Conservation (phyloP, 1,140 invertebrate species). For the Mya arenaria region DNA sequence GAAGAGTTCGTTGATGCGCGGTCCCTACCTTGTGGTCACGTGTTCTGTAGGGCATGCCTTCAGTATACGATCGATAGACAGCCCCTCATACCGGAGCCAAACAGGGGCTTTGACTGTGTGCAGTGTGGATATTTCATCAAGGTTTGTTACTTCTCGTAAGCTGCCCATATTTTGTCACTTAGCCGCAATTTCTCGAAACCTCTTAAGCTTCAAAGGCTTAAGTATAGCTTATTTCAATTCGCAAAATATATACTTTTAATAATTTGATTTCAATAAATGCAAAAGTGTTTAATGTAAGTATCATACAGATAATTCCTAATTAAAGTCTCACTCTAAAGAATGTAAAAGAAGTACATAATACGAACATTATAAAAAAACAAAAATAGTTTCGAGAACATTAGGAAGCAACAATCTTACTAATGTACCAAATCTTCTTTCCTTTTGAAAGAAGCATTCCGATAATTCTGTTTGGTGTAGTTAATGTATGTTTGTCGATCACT, state of each 20-base stretch:
- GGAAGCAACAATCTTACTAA: too few species aligned
- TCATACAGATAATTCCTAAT: too few species aligned
- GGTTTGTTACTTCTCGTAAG: neutral
- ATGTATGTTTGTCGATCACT: neutral
- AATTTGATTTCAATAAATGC: neutral
- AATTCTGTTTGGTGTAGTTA: neutral
- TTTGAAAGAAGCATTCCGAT: neutral
- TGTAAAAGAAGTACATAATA: too few species aligned
- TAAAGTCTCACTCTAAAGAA: too few species aligned
- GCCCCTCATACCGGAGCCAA: neutral
- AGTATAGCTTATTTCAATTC: neutral
- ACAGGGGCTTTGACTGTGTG: slow-evolving; percentile 31
- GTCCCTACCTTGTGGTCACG: slow-evolving; percentile 7
- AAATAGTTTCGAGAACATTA: too few species aligned
- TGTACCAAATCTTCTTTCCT: neutral
- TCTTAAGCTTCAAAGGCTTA: neutral
- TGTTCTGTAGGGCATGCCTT: slow-evolving; percentile 14
- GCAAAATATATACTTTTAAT: neutral
- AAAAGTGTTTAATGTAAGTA: neutral
- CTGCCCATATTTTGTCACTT: neutral
- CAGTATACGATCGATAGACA: slow-evolving; percentile 9
- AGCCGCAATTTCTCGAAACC: neutral
- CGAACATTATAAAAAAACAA: too few species aligned
- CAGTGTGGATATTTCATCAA: slow-evolving; percentile 42
- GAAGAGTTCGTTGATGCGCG: neutral